Base-by-base conservation (phyloP, 1,140 invertebrate genomes). In the Drosophila subobscura region DNA sequence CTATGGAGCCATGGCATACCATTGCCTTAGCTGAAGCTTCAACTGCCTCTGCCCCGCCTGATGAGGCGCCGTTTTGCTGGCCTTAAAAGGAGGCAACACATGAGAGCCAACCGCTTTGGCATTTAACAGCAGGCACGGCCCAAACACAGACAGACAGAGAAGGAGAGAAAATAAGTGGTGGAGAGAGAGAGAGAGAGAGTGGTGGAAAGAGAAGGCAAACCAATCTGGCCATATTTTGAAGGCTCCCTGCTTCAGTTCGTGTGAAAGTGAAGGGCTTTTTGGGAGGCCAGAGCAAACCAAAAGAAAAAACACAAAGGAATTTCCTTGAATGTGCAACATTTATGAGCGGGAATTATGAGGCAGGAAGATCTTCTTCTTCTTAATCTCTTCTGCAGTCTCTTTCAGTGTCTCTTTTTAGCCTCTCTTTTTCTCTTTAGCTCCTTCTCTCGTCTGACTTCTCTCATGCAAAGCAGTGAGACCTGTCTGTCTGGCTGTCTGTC, bases 261-360 rank as follows among this genome's bases (percentile, higher is more conserved):
- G 75, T 85, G 80, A 85, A 85, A 85, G 81, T 88, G 83, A 86
- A 86, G 81, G 83, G 83, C 73, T 61, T 75, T 64, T 64, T 80
- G 10, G 33, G 51, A 72, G 71, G 72, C 49, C 61, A 61, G 50
- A 54, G 49, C 61, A 42, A 42, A 20, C 16, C 16, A 20, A 42
- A 42, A 40, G 67, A 66, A 54, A 33, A 42, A 45, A 12, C 5
- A 41, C 50, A 46, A 29, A 37, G 33, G 33, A 37, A 12, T 37
- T 37, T 12, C 10, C 33, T 37, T 12, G 33, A 37, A 12, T 37
- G 46, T 49, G 47, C 44, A 49, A 42, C 58, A 63, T 75, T 79
- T 63, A 79, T 79, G 77, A 79, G 81, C 53, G 61, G 33, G 29
- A 76, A 53, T 76, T 75, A 76, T 76, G 72, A 76, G 72, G 71